Percentiles rank a stretch among this genome's conserved stretches.
These are phyloP conservation scores for Dysmachus trigonus DNA, from an alignment of 2,888 invertebrate species.

Conservation along the genomic window DNA sequence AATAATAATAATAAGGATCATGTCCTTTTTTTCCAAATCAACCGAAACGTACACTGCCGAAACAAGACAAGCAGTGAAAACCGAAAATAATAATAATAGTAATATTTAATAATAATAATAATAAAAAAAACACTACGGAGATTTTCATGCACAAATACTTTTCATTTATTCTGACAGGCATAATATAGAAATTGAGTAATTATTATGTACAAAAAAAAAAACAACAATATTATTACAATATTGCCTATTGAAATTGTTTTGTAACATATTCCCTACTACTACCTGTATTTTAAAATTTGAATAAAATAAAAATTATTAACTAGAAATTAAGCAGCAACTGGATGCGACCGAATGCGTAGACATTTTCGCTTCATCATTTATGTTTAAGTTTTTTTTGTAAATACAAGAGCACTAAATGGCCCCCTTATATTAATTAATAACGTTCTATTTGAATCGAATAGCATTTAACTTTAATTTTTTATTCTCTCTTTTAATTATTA, in stretches of 20 bases:
- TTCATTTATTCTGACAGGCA: constrained; percentile 31
- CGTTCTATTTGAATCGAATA: background rate
- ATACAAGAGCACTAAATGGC: background rate
- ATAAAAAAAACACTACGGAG: background rate
- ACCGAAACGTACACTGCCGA: background rate
- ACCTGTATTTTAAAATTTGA: background rate
- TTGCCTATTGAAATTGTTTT: constrained; percentile 26
- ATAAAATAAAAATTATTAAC: constrained; percentile 29
- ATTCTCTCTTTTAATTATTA: background rate
- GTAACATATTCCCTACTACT: background rate
- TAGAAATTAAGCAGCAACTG: constrained; percentile 10
- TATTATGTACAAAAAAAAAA: constrained; percentile 41
- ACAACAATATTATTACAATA: constrained; percentile 47
- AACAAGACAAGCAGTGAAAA: background rate
- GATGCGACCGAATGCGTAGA: background rate
- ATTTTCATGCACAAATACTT: constrained; percentile 27
- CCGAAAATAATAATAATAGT: background rate
- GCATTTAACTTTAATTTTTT: background rate
- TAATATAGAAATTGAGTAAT: constrained; percentile 6
- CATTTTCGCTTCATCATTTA: constrained; percentile 13
- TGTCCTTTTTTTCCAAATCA: background rate
- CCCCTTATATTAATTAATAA: background rate
- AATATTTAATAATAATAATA: background rate
- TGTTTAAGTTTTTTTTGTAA: background rate
- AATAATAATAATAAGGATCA: background rate